Evolutionary conservation across 2,888 invertebrate genomes (phyloP).

Genomic region (Elmis aenea): DNA sequence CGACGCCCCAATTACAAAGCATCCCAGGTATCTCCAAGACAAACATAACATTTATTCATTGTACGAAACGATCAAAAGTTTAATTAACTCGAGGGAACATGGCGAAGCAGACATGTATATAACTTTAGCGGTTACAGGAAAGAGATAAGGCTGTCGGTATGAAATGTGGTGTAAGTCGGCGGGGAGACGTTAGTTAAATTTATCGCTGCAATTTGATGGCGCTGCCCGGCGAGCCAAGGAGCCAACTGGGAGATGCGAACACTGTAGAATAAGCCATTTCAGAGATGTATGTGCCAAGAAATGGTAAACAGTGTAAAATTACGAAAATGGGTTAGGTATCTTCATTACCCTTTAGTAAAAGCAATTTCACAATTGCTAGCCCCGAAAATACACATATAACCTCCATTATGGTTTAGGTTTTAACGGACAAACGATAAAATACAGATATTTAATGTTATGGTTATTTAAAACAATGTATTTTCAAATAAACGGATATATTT

Average conservation of each 20-base stretch:
- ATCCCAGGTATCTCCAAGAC: conserved; percentile 32
- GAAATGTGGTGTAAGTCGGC: conserved; percentile 43
- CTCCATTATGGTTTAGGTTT: too few relatives aligned
- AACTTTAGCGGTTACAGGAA: conserved; percentile 30
- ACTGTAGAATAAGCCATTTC: conserved; percentile 40
- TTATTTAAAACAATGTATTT: too few relatives aligned
- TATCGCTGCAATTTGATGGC: conserved; percentile 45
- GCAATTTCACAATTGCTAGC: too few relatives aligned
- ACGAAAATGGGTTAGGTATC: conserved; percentile 21
- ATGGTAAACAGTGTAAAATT: conserved; percentile 42
- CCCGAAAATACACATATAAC: too few relatives aligned
- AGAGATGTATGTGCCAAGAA: conserved; percentile 39
- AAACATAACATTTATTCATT: conserved; percentile 33
- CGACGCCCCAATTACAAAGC: too few relatives aligned
- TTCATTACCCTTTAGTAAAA: conserved; percentile 15
- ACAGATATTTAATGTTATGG: too few relatives aligned
- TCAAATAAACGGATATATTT: too few relatives aligned
- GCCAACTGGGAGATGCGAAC: conserved; percentile 37
- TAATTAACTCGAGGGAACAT: conserved; percentile 39
- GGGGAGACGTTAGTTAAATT: conserved; percentile 45
- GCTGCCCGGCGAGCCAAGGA: conserved; percentile 41
- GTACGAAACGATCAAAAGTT: conserved; percentile 43
- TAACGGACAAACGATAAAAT: too few relatives aligned
- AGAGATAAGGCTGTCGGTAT: conserved; percentile 41
- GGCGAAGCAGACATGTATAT: conserved; percentile 28